Percentiles rank a stretch among this genome's conserved stretches.
These are phyloP conservation scores for Ciconia boyciana DNA, from an alignment of 2,113 vertebrate species.

Conservation along the genomic window DNA sequence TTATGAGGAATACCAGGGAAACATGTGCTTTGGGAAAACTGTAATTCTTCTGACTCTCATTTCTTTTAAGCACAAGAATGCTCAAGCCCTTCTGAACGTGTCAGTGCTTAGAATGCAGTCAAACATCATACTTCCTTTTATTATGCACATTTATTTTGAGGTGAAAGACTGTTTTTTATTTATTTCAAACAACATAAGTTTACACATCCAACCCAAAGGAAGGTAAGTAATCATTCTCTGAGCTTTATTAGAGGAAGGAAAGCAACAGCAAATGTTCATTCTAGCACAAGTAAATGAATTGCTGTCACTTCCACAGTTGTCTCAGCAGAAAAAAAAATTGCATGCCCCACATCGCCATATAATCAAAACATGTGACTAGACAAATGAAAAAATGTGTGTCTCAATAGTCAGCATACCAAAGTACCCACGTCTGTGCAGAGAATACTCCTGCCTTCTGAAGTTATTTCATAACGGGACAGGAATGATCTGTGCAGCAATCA, in stretches of 20 bases:
- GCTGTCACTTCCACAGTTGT: constrained; percentile 36
- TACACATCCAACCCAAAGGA: background rate
- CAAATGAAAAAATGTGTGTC: background rate
- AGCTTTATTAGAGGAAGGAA: background rate
- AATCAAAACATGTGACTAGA: background rate
- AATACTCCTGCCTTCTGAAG: background rate
- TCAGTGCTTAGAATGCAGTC: background rate
- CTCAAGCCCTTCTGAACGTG: background rate
- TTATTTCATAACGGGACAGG: background rate
- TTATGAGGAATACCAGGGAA: constrained; percentile 49
- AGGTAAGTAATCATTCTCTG: background rate
- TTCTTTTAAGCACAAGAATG: background rate
- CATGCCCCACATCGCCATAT: background rate
- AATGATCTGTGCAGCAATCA: background rate
- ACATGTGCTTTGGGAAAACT: constrained; percentile 52
- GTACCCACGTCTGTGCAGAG: background rate
- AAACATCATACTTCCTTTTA: background rate
- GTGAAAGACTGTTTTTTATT: background rate
- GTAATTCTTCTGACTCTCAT: background rate
- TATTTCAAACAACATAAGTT: background rate
- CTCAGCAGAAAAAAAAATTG: background rate
- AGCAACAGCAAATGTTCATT: background rate
- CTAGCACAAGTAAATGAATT: background rate
- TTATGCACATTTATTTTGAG: background rate
- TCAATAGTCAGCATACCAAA: background rate